A percentile compares a stretch with the other conserved stretches of the same genome.
Conservation (phyloP, 2,797 vertebrate species). For the Falco rusticolus region DNA sequence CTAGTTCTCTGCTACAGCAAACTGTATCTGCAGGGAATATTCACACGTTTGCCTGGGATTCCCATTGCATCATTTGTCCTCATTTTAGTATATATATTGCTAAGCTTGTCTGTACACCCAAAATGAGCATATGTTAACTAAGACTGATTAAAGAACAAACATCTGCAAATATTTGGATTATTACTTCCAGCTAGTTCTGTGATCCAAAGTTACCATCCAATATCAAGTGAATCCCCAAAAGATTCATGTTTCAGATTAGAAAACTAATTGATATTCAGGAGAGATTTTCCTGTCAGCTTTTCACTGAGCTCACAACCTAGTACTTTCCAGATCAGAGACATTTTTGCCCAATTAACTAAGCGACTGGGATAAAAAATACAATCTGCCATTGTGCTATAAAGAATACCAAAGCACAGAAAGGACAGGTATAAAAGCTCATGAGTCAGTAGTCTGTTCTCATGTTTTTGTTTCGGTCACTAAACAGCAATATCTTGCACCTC, state of each 20-base stretch:
- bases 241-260: background rate
- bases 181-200: background rate
- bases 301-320: background rate
- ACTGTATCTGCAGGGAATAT: background rate
- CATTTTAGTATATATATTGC: background rate
- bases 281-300: background rate
- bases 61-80: background rate
- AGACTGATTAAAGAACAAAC: background rate
- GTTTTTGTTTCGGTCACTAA: background rate
- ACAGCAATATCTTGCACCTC: background rate
- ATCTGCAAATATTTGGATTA: background rate
- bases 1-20: background rate
- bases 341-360: background rate
- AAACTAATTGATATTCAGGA: background rate
- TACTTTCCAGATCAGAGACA: background rate
- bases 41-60: background rate
- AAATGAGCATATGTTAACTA: background rate
- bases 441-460: background rate
- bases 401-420: background rate
- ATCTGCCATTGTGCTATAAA: background rate
- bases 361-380: background rate
- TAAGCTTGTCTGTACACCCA: background rate
- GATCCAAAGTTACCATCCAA: accelerated
- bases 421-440: background rate
- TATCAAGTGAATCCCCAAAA: background rate